phyloP scores from a whole-genome alignment of 2,113 vertebrate species.

The Romanogobio albipinnatus region DNA sequence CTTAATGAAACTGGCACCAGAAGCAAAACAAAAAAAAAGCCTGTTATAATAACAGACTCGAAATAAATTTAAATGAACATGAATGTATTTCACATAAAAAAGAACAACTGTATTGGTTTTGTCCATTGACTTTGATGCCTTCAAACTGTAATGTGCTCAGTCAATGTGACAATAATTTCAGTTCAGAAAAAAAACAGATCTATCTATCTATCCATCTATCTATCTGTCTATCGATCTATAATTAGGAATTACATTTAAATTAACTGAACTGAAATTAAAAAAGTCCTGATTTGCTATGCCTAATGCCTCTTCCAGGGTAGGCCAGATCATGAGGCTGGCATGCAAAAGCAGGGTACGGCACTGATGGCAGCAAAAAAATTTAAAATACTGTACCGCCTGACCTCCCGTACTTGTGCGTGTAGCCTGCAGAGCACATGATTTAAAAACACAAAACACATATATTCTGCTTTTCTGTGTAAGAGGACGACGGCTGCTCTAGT shows the following conservation, averaged over 20 bases:
- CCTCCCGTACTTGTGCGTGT: constrained; percentile 43
- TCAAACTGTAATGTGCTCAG: background rate
- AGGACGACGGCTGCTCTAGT: background rate
- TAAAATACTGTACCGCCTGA: constrained; percentile 57
- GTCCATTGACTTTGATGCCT: constrained; percentile 15
- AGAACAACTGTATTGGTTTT: background rate
- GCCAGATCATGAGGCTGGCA: constrained; percentile 38
- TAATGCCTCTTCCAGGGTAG: constrained; percentile 17
- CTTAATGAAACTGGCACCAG: background rate
- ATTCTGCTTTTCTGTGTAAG: background rate
- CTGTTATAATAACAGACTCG: background rate
- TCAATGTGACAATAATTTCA: constrained; percentile 27
- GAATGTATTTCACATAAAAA: background rate
- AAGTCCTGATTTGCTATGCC: constrained; percentile 22
- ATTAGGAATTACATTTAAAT: background rate
- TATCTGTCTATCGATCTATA: background rate
- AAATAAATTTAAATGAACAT: background rate
- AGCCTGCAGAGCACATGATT: constrained; percentile 57
- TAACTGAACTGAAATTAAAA: constrained; percentile 31
- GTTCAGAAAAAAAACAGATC: constrained; percentile 5
- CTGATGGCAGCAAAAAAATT: constrained; percentile 26
- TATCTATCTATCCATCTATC: background rate
- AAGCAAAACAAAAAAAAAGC: background rate
- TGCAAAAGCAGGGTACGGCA: constrained; percentile 39
- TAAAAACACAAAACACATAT: constrained; percentile 48